Evolutionary conservation across 2,113 vertebrate species (phyloP), one percentile per base, ranked within the genome.

Genomic region (Megaleporinus macrocephalus): DNA sequence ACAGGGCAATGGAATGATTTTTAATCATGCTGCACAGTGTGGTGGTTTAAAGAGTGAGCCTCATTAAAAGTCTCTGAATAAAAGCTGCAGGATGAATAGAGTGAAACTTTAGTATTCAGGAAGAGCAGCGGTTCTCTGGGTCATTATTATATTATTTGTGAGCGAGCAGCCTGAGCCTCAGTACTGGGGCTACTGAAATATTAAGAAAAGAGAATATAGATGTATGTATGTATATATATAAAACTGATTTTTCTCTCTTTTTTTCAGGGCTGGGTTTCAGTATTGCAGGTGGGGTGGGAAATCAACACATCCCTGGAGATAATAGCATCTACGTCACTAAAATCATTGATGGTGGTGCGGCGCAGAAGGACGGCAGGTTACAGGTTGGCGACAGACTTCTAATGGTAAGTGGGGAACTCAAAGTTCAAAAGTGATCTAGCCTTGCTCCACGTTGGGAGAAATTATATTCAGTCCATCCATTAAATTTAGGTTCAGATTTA

Each of bases 251-350:
- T 41, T 80, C 7, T 81, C 20, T 26, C 9, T 49, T 55, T 3
- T 77, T 0, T 13, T 68, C 75, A 99, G 98, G 97, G 89, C 95
- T 99, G 77, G 97, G 98, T 74, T 99, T 99, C 93, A 99, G 97
- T 88, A 99, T 99, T 81, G 97, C 97, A 36, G 98, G 98, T 87
- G 98, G 97, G 20, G 96, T 98, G 82, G 97, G 98, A 73, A 99
- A 99, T 90, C 98, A 99, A 63, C 98, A 99, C 93, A 97, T 99
- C 81, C 97, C 98, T 0, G 96, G 98, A n/a, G 98, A 99, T 94
- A 99, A 99, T 92, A 99, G 97, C 90, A 99, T 98, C 88, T 99
- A 98, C 80, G 96, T 98, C 84, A 99, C 98, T 76, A 99, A 99
- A 91, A 97, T 99, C 84, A 98, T 99, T 57, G 97, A 99, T 44